Evolutionary conservation across 1,140 invertebrate genomes (phyloP), one percentile per base, ranked within the genome.

Genomic region (Melipona quadrifasciata): DNA sequence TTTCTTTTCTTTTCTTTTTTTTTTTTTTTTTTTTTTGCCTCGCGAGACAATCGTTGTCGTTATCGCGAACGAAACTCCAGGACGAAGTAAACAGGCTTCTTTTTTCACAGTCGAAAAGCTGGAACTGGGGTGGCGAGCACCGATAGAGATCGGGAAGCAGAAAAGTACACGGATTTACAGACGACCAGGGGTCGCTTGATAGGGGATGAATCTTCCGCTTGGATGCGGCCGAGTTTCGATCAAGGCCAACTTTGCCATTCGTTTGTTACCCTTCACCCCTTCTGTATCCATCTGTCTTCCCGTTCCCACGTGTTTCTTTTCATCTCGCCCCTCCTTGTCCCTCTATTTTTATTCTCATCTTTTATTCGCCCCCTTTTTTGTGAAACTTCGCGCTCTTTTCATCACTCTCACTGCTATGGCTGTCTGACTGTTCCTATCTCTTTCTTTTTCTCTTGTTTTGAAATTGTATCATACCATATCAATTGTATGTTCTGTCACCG

Each of bases 161-260:
- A 81, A 74, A 85, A 61, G 78, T 85, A 85, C 83, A 85, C 61
- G 53, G 83, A 85, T 85, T 87, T 87, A 78, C 57, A 85, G 84
- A 47, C 34, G 78, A 70, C 57, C 57, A 84, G 82, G 71, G 82
- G 74, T 88, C 68, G 87, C n/a, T 82, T 84, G 77, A 83, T 86
- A 85, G 85, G 72, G 85, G 85, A 87, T 87, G 78, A 87, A 87
- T 64, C 74, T 82, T 89, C 86, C 79, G 85, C 78, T 87, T 82
- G 65, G 82, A 87, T 89, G 85, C 82, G 78, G 86, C 78, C 71
- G 82, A 80, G 85, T 85, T 85, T 87, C 82, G 79, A 89, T 85
- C 85, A 89, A 87, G 85, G 82, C 81, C 87, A 82, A 87, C 85
- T 83, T 89, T 85, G 76, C 85, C 74, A 85, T 89, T 87, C 73